Base-by-base conservation (phyloP, 2,888 invertebrate species). In the Xestobium rufovillosum region DNA sequence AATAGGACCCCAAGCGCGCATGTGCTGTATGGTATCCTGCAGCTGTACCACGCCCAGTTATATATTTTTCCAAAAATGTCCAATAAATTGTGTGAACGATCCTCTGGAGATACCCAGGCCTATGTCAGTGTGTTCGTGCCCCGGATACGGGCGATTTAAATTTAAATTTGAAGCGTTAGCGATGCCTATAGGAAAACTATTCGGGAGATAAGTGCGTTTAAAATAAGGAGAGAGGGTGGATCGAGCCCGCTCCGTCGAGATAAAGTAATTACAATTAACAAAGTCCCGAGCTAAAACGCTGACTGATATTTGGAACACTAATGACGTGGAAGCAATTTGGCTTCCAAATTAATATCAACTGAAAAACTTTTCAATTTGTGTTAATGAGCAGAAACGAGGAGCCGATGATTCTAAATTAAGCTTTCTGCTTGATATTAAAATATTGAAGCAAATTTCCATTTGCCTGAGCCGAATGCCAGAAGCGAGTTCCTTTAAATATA, bases 221-320 rank as follows among this genome's bases (percentile, higher is more conserved):
- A 36, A 39, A 40, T 33, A 36, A 33, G 11, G 32, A 37, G 37
- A 15, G 41, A 32, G 26, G 15, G 23, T 33, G 23, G 30, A 33
- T 14, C 19, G 38, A 29, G 31, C 33, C 39, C 35, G 23, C 43
- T 39, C 46, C 41, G 45, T 44, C 43, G 45, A 54, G 55, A 57
- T 56, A 55, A 56, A 58, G 53, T 52, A 55, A 58, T 58, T 57
- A 56, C 55, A 53, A 56, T 58, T 58, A 57, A 53, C 52, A 47
- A 43, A 51, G 50, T 47, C 48, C 43, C 42, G 46, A 42, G 42
- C 45, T 41, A 41, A 44, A 48, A 46, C 44, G 49, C 45, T 47
- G 50, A 51, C 51, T 49, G 50, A 50, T 49, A 53, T 52, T 53
- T 46, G 49, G 50, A 49, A 50, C 52, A 50, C 54, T 56, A 56